A percentile compares a stretch with the other conserved stretches of the same genome.
Evolutionary conservation across 2,888 invertebrate genomes (phyloP).

Genomic region (Tigriopus californicus): DNA sequence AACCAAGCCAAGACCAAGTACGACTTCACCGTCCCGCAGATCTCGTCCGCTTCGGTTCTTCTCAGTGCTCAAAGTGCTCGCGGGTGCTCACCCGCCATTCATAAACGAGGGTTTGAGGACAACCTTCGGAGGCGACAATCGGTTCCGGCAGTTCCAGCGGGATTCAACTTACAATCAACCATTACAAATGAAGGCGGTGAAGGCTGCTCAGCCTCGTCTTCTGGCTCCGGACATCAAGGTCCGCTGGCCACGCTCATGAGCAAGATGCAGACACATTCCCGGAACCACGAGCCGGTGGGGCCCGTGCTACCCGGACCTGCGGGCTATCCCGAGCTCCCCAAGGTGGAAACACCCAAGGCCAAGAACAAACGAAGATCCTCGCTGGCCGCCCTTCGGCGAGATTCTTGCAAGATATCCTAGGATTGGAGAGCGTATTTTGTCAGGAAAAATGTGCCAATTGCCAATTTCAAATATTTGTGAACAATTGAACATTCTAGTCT

Average conservation of each 20-base stretch:
- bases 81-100: not conserved
- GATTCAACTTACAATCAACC: not conserved
- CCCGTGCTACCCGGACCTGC: not conserved
- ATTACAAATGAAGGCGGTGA: not conserved
- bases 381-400: not conserved
- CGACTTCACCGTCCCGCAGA: not conserved
- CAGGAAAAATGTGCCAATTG: too few relatives aligned
- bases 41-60: not conserved
- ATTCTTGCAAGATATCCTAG: constrained; percentile 8
- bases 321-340: not conserved
- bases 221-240: too few relatives aligned
- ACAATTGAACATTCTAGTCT: too few relatives aligned
- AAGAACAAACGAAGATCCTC: not conserved
- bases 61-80: not conserved
- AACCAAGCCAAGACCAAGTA: constrained; percentile 6
- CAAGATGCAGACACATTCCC: too few relatives aligned
- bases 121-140: not conserved
- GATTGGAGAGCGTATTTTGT: not conserved
- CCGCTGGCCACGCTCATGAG: too few relatives aligned
- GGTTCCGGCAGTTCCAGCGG: not conserved
- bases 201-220: not conserved
- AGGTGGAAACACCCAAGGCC: not conserved
- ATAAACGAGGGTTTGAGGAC: too few relatives aligned
- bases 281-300: too few relatives aligned
- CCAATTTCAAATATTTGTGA: too few relatives aligned